Base-by-base conservation (phyloP, 1,140 invertebrate genomes). In the Aphis craccivora region DNA sequence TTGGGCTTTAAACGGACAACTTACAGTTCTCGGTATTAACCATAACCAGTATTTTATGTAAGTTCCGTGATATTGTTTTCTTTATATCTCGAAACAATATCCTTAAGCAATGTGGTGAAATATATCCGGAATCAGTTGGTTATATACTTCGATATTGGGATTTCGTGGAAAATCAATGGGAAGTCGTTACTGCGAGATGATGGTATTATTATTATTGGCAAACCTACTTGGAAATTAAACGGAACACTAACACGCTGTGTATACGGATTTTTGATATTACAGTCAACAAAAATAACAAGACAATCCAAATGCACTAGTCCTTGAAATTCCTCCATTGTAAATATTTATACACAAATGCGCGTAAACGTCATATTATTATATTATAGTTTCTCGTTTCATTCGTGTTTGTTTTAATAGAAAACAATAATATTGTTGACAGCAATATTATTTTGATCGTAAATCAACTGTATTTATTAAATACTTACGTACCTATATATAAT, bases 301-400 rank as follows among this genome's bases (percentile, higher is more conserved):
- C 60, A 76, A 76, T 76, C 1, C 60, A 76, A 76, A 76, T 76
- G n/a, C 60, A 76, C 60, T 76, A 76, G 60, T 76, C 60, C 60
- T 76, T 76, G 60, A 76, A 76, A 76, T 76, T 76, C 60, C 60
- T 76, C 60, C 30, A 76, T n/a, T 76, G 60, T 76, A 76, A n/a
- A 76, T 76, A 76, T n/a, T 30, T 76, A n/a, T 76, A 76, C 60
- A 67, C 30, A 67, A 67, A 67, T 67, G 60, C 30, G 9, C 30
- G 60, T 14, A 30, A 60, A n/a, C 30, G 30, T 67, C 30, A 67
- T n/a, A 67, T 14, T 67, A 67, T 11, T n/a, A 67, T 67, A 67
- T 67, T 67, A 67, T 67, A 67, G 60, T 67, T 30, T 67, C 60
- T 67, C 60, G 60, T 67, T 67, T 67, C 60, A 67, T 30, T 67